Conservation (phyloP, 2,797 vertebrate genomes). For the Champsocephalus gunnari region DNA sequence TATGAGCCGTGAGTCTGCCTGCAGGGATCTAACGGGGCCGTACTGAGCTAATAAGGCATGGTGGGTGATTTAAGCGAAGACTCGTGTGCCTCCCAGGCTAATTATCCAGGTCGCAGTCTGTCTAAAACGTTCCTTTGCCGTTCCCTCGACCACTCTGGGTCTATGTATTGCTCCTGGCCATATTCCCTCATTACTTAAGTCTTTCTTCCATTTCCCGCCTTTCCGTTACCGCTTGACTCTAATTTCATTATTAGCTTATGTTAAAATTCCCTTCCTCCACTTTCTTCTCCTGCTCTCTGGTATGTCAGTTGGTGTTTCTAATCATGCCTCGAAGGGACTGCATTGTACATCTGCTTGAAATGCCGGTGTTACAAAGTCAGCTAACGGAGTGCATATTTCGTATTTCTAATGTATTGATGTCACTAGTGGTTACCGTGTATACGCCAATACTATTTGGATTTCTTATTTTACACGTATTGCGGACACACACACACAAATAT, state of each 20-base stretch:
- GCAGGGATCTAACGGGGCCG: conserved; percentile 44
- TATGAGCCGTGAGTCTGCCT: conserved; percentile 35
- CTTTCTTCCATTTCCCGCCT: background rate
- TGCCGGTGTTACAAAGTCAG: background rate
- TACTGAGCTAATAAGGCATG: conserved; percentile 63
- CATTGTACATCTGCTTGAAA: conserved; percentile 5
- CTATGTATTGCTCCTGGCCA: conserved; percentile 39
- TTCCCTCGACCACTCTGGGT: conserved; percentile 36
- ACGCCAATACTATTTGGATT: background rate
- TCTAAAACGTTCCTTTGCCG: conserved; percentile 58
- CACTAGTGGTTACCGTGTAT: background rate
- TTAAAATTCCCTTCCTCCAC: background rate
- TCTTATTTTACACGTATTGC: background rate
- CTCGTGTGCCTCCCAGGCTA: conserved; percentile 60
- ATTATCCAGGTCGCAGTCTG: conserved; percentile 62
- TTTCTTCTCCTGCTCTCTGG: conserved; percentile 1
- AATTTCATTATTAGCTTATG: conserved; percentile 15
- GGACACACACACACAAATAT: too few species aligned
- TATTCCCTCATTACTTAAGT: conserved; percentile 44
- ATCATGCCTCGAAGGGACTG: conserved; percentile 13
- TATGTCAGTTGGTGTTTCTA: conserved; percentile 36
- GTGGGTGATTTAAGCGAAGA: conserved; percentile 63
- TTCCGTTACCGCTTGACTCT: background rate
- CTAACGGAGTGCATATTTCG: background rate
- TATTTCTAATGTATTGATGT: background rate